These are phyloP conservation scores for Cydia pomonella DNA, from an alignment of 1,140 invertebrate genomes.

Conservation along the genomic window DNA sequence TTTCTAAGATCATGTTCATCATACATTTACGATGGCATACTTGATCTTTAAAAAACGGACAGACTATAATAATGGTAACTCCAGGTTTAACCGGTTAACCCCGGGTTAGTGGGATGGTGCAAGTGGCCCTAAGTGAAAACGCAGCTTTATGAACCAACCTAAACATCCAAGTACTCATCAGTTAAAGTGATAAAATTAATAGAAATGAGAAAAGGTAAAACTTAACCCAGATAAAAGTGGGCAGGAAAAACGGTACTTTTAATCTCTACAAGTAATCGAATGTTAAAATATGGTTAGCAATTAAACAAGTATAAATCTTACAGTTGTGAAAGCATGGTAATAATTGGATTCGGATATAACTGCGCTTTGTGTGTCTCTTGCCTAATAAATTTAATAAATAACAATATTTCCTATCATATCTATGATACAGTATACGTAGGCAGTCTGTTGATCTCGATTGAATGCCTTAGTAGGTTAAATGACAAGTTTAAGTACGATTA, in stretches of 20 bases:
- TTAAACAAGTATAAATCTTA: constrained; percentile 20
- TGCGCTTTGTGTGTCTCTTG: constrained; percentile 17
- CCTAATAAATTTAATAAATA: constrained; percentile 27
- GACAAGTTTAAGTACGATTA: too few relatives aligned
- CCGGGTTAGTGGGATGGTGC: too few relatives aligned
- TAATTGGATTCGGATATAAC: constrained; percentile 24
- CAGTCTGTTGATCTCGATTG: background rate
- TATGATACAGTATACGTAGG: background rate
- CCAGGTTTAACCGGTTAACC: too few relatives aligned
- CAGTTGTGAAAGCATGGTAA: constrained; percentile 24
- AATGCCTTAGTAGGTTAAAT: background rate
- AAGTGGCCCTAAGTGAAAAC: too few relatives aligned
- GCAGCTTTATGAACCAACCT: too few relatives aligned
- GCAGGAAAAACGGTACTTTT: constrained; percentile 5
- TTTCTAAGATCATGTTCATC: too few relatives aligned
- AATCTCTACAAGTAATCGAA: constrained; percentile 22
- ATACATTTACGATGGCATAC: too few relatives aligned
- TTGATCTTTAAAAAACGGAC: too few relatives aligned
- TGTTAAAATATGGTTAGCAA: constrained; percentile 23
- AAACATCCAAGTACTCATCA: background rate
- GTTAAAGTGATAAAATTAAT: background rate
- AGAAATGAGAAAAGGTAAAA: background rate
- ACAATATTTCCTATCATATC: constrained; percentile 10
- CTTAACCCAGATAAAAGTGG: background rate
- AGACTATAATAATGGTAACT: too few relatives aligned